These are phyloP conservation scores for Brachionus rotundiformis DNA, from an alignment of 1,140 invertebrate genomes.

Conservation along the genomic window DNA sequence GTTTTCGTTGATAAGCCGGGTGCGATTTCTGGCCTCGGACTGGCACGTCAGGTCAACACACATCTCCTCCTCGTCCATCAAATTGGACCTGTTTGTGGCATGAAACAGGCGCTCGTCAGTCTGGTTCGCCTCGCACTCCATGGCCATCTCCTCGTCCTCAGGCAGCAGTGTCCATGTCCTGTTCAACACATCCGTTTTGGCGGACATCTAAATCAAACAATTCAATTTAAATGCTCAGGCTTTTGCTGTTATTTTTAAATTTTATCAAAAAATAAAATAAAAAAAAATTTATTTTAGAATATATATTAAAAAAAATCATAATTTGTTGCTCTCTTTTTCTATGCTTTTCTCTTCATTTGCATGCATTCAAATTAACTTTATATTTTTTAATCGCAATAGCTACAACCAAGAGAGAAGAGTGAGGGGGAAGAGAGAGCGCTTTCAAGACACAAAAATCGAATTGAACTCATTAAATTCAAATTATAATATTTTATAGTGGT, in stretches of 20 bases:
- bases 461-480: slow-evolving; percentile 40
- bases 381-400: slow-evolving; percentile 32
- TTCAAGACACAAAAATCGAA: slow-evolving; percentile 10
- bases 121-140: background rate
- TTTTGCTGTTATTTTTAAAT: background rate
- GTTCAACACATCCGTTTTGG: slow-evolving; percentile 15
- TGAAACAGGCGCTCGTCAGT: background rate
- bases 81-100: background rate
- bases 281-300: background rate
- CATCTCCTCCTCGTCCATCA: slow-evolving; percentile 34
- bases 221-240: background rate
- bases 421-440: background rate
- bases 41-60: background rate
- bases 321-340: slow-evolving; percentile 43
- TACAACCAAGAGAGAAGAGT: background rate
- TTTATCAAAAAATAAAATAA: slow-evolving; percentile 19
- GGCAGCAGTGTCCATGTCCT: slow-evolving; percentile 24
- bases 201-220: background rate
- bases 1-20: background rate
- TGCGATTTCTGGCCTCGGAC: background rate
- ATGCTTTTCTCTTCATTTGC: slow-evolving; percentile 15
- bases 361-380: slow-evolving; percentile 46
- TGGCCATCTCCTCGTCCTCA: slow-evolving; percentile 14
- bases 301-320: slow-evolving; percentile 38
- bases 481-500: slow-evolving; percentile 33